Evolutionary conservation across 2,797 vertebrate genomes (phyloP).

Genomic region (Ctenopoma multispine): DNA sequence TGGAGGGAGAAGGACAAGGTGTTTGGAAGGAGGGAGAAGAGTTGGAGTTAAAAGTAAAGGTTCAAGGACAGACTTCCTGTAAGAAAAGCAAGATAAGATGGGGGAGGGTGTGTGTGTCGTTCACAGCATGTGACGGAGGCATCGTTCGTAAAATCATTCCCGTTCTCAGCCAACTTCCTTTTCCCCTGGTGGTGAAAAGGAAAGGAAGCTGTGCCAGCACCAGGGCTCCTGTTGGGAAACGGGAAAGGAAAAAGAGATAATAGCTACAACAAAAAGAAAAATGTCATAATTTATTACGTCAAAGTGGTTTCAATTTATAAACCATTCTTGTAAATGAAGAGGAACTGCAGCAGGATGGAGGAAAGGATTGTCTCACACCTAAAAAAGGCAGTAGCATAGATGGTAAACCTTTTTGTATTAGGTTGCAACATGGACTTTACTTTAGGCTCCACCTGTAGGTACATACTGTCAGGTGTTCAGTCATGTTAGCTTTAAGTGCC

Average conservation of each 20-base stretch:
- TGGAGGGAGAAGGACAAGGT: neutral
- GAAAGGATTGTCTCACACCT: neutral
- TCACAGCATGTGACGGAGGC: neutral
- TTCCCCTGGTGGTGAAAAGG: neutral
- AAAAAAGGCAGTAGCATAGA: no score
- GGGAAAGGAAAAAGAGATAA: neutral
- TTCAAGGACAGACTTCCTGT: neutral
- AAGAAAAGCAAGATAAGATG: neutral
- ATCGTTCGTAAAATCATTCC: neutral
- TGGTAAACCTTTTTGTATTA: neutral
- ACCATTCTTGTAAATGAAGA: neutral
- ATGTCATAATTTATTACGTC: neutral
- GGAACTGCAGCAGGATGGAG: neutral
- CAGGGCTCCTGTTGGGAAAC: slow-evolving; percentile 5
- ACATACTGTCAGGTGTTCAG: neutral
- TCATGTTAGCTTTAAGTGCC: neutral
- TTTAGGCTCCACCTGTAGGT: neutral
- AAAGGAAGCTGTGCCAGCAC: neutral
- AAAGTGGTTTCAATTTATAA: neutral
- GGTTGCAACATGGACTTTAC: neutral
- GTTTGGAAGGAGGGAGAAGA: neutral
- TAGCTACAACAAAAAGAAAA: neutral
- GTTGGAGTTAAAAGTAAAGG: neutral
- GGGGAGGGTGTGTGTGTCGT: neutral
- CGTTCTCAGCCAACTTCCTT: neutral